These are phyloP conservation scores for Myrmophylax atrothorax DNA, from an alignment of 2,113 vertebrate species.

Conservation along the genomic window DNA sequence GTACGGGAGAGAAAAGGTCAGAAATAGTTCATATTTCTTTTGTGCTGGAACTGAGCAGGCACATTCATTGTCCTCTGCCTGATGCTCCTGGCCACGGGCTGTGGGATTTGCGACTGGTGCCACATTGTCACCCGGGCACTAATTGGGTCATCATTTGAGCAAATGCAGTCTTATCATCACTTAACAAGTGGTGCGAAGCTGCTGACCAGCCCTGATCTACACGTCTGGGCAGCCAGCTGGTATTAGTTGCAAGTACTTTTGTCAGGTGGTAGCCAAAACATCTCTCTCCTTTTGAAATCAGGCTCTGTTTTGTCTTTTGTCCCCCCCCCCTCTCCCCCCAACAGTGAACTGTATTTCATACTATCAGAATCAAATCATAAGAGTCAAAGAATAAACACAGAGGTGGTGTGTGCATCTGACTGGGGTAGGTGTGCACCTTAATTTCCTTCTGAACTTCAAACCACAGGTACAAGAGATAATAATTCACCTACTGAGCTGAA, in stretches of 20 bases:
- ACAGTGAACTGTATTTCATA: not conserved
- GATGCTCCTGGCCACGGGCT: not conserved
- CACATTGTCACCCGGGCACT: not conserved
- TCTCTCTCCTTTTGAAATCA: conserved; percentile 7
- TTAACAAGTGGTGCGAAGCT: not conserved
- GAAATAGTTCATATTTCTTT: conserved; percentile 3
- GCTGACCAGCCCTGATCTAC: not conserved
- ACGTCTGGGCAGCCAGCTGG: not conserved
- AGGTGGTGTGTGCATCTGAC: not conserved
- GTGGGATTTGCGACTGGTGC: not conserved
- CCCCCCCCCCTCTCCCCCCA: not conserved
- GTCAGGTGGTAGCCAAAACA: conserved; percentile 11
- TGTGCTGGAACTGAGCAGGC: not conserved
- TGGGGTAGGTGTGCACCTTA: not conserved
- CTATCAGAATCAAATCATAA: not conserved
- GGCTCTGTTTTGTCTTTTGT: not conserved
- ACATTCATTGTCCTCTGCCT: not conserved
- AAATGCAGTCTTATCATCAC: not conserved
- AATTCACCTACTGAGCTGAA: not conserved
- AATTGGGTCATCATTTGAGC: conserved; percentile 14
- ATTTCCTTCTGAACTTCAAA: not conserved
- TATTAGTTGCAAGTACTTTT: conserved; percentile 2
- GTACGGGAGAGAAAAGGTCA: not conserved
- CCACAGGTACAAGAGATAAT: not conserved
- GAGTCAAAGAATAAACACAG: not conserved